A percentile compares a stretch with the other conserved stretches of the same genome.
These are phyloP conservation scores for Rostratula benghalensis DNA, from an alignment of 2,113 vertebrate genomes.

Conservation along the genomic window DNA sequence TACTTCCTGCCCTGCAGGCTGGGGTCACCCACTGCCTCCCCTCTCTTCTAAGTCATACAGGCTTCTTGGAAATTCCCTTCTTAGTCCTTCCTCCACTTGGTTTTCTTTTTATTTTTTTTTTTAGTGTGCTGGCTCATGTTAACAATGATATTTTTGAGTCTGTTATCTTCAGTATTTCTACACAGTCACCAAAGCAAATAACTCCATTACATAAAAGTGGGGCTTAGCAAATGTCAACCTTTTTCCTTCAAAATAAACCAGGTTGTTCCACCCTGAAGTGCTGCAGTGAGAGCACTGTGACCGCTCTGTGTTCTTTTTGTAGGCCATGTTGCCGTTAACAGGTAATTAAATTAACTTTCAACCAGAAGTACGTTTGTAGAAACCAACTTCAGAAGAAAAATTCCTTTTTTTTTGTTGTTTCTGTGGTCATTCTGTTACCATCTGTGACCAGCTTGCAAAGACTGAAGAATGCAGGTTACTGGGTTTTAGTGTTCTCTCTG, in stretches of 20 bases:
- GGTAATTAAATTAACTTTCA: not conserved
- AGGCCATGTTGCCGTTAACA: not conserved
- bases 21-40: not conserved
- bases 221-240: not conserved
- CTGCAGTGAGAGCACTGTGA: not conserved
- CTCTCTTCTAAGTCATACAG: not conserved
- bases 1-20: not conserved
- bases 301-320: not conserved
- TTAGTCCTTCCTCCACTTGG: not conserved
- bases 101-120: not conserved
- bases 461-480: not conserved
- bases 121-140: not conserved
- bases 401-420: not conserved
- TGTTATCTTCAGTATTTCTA: not conserved
- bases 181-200: not conserved
- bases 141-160: not conserved
- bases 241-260: not conserved
- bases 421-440: not conserved
- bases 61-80: not conserved
- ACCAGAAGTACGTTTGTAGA: not conserved
- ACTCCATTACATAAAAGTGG: not conserved
- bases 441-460: not conserved
- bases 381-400: not conserved
- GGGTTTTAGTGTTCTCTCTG: not conserved
- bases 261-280: not conserved